Evolutionary conservation across 2,113 vertebrate genomes (phyloP).

Genomic region (Lonchura striata): DNA sequence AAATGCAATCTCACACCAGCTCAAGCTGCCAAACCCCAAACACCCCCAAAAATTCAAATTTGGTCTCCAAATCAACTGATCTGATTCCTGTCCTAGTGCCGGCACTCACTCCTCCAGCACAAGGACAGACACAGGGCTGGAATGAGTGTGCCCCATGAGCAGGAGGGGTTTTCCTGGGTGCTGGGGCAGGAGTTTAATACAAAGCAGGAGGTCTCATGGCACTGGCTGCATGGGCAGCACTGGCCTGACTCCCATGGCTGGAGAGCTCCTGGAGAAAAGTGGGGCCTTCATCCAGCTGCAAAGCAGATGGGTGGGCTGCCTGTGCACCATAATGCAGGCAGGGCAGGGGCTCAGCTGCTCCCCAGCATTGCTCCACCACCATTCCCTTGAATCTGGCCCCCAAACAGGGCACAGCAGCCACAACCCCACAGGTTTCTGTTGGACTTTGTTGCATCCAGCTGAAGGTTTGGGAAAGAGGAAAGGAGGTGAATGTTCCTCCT

Average conservation of each 20-base stretch:
- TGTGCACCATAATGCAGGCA: accelerated
- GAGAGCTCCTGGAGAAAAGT: not conserved
- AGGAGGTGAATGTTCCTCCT: not conserved
- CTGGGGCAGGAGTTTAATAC: not conserved
- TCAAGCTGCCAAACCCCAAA: not conserved
- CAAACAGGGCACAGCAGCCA: not conserved
- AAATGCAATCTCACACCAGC: not conserved
- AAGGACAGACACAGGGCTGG: not conserved
- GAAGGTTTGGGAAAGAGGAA: not conserved
- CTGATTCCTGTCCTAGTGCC: not conserved
- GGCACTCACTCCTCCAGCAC: accelerated
- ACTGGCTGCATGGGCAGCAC: not conserved
- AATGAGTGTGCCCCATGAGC: accelerated
- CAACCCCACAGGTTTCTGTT: not conserved
- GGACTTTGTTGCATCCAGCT: accelerated
- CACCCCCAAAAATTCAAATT: not conserved
- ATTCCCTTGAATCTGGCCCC: not conserved
- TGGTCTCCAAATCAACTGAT: not conserved
- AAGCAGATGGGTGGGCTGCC: not conserved
- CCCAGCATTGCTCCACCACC: not conserved
- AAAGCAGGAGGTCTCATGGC: not conserved
- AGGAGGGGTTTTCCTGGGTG: not conserved
- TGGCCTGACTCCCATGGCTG: not conserved
- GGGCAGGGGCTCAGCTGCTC: not conserved
- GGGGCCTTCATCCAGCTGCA: not conserved